Evolutionary conservation across 2,113 vertebrate species (phyloP).

Genomic region (Colinus virginianus): DNA sequence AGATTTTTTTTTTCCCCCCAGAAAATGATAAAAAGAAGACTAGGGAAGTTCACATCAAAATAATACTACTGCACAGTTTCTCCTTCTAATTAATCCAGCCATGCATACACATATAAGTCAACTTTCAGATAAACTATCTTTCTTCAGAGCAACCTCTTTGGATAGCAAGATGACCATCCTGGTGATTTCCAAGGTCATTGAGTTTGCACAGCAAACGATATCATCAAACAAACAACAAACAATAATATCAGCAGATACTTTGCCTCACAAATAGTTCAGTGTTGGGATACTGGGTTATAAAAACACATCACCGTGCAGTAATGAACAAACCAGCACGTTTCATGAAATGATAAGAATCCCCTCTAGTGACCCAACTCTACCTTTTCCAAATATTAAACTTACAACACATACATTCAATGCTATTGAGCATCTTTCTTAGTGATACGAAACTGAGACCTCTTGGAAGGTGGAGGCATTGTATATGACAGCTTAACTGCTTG

Average conservation of each 20-base stretch:
- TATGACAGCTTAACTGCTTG: constrained; percentile 75
- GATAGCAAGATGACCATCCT: not conserved
- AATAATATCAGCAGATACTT: not conserved
- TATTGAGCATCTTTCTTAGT: not conserved
- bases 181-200: not conserved
- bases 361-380: not conserved
- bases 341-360: not conserved
- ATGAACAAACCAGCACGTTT: not conserved
- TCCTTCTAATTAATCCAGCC: not conserved
- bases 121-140: fast-evolving
- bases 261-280: not conserved
- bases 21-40: not conserved
- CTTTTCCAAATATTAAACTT: not conserved
- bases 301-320: not conserved
- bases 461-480: constrained; percentile 38
- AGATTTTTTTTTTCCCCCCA: not conserved
- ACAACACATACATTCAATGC: not conserved
- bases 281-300: not conserved
- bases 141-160: not conserved
- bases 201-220: not conserved
- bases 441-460: constrained; percentile 30
- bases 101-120: not conserved
- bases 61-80: not conserved
- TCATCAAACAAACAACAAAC: not conserved
- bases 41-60: not conserved